Conservation (phyloP, 2,113 vertebrate genomes). For the Lagopus muta region DNA sequence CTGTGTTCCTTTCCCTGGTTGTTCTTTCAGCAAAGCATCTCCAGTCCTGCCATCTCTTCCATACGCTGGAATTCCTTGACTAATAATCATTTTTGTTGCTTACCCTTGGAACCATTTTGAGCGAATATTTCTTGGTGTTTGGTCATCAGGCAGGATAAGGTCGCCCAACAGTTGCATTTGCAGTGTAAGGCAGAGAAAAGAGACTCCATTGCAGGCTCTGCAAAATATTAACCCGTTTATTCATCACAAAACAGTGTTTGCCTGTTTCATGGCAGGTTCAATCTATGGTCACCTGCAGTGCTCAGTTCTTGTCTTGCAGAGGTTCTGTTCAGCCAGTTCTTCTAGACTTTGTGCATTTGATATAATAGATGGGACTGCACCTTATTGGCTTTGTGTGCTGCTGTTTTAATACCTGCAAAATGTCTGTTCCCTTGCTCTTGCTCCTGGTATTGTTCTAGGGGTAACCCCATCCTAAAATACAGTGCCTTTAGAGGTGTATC, state of each 20-base stretch:
- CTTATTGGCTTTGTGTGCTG: background rate
- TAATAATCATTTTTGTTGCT: background rate
- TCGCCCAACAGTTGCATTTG: background rate
- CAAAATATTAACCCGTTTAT: background rate
- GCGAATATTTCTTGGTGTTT: background rate
- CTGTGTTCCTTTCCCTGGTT: rapidly evolving
- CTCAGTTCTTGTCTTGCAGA: background rate
- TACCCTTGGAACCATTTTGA: background rate
- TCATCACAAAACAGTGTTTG: background rate
- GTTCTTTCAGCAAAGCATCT: background rate
- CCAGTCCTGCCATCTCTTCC: background rate
- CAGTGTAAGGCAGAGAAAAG: background rate
- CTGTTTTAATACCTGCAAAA: background rate
- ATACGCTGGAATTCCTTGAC: background rate
- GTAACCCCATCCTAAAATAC: background rate
- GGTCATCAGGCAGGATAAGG: background rate
- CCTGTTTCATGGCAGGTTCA: background rate
- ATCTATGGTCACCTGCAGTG: background rate
- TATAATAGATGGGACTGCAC: background rate
- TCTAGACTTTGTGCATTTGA: background rate
- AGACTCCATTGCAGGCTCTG: background rate
- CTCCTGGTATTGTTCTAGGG: background rate
- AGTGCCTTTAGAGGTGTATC: background rate
- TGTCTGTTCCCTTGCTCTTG: background rate
- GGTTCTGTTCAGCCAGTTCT: background rate